These are phyloP conservation scores for Dolichotis patagonum DNA, from an alignment of 2,113 vertebrate species.

Conservation along the genomic window DNA sequence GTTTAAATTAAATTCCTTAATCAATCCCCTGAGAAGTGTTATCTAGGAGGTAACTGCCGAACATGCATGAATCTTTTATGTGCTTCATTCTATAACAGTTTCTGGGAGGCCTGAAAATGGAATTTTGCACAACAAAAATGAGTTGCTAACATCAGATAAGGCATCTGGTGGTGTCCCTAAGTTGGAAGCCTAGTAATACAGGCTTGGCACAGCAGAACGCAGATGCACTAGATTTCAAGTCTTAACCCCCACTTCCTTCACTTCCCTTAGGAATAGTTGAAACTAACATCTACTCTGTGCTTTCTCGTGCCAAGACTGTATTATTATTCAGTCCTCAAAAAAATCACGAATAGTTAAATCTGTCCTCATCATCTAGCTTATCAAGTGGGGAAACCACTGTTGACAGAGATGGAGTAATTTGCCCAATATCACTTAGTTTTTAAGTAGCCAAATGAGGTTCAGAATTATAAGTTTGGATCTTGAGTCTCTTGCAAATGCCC, in stretches of 20 bases:
- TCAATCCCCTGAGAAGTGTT: conserved; percentile 81
- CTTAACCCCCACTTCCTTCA: not conserved
- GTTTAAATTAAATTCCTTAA: conserved; percentile 83
- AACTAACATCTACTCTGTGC: not conserved
- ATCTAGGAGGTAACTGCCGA: conserved; percentile 71
- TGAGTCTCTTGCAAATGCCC: not conserved
- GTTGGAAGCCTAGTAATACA: conserved; percentile 43
- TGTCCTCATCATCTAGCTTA: not conserved
- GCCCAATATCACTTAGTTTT: not conserved
- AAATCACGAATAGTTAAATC: not conserved
- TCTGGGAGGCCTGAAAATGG: conserved; percentile 66
- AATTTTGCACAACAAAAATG: conserved; percentile 71
- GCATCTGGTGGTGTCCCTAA: conserved; percentile 16
- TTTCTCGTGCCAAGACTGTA: conserved; percentile 16
- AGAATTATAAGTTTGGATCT: not conserved
- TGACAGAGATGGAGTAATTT: not conserved
- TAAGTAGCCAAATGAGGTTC: not conserved
- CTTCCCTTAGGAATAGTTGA: not conserved
- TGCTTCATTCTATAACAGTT: conserved; percentile 60
- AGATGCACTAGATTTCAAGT: not conserved
- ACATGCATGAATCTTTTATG: conserved; percentile 79
- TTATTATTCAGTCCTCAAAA: not conserved
- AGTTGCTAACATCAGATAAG: conserved; percentile 59
- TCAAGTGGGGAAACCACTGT: not conserved
- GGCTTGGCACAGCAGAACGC: not conserved